Base-by-base conservation (phyloP, 2,113 vertebrate species). In the Anarhynchus alexandrinus region DNA sequence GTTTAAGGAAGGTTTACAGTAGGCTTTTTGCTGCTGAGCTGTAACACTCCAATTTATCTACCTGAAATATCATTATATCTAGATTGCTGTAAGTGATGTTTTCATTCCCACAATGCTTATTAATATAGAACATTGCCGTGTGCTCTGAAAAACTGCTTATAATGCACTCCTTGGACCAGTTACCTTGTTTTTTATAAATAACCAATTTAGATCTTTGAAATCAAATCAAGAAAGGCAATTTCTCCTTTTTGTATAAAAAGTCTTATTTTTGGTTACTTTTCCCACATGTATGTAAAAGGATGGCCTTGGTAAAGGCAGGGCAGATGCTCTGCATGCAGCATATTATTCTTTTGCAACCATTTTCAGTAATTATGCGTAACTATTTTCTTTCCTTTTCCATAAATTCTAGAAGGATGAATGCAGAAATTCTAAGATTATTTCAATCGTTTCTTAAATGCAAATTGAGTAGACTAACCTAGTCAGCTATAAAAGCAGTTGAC, bases 341-440 rank as follows among this genome's bases (percentile, higher is more conserved):
- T 72, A 70, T 64, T 90, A 82, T 90, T 92, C 22, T 84, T 88
- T 88, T 70, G 70, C 38, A 86, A 76, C 23, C 15, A 47, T 62
- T 92, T 93, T 66, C 78, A 86, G 77, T 86, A 93, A 82, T 82
- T 91, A 88, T 49, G 29, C 27, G 6, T 40, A 91, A 76, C 34
- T 70, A 52, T 82, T 91, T 91, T 91, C 38, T 76, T 86, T 95
- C 45, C 15, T 52, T 91, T 91, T 78, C 36, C 14, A 40, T 84
- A 91, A 96, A 77, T 72, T 87, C 42, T 55, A 89, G 72, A 20
- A 90, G n/a, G 18, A 92, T 78, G 58, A 96, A 86, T 84, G 49
- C 40, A 72, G 67, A 43, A 93, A 96, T 65, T 62, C 47, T 83
- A 89, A 87, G 73, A 70, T 77, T 95, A 86, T 93, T 93, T 94